Evolutionary conservation across 2,113 vertebrate genomes (phyloP).

Genomic region (Pandion haliaetus): DNA sequence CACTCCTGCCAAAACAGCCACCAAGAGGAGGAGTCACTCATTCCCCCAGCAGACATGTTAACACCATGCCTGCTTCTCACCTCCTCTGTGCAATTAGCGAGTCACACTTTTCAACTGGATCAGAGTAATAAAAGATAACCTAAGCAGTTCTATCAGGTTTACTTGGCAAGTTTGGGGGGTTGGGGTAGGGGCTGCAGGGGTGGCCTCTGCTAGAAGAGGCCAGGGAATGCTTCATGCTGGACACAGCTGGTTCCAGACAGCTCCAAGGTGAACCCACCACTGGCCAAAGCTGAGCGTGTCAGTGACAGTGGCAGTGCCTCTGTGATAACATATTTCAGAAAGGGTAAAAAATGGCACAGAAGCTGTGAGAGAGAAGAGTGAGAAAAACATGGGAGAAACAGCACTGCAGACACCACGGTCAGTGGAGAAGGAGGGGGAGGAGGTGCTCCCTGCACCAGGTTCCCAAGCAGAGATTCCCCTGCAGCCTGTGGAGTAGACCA

Average conservation of each 20-base stretch:
- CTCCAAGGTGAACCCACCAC: neutral
- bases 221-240: rapidly evolving
- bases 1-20: neutral
- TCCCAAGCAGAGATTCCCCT: neutral
- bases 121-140: neutral
- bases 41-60: neutral
- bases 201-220: neutral
- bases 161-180: neutral
- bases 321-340: neutral
- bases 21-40: neutral
- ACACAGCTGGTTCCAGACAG: neutral
- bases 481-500: neutral
- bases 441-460: rapidly evolving
- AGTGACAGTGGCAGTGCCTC: neutral
- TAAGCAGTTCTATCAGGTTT: neutral
- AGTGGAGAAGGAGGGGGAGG: neutral
- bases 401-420: neutral
- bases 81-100: neutral
- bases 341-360: neutral
- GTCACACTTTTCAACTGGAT: neutral
- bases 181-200: neutral
- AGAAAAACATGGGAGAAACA: neutral
- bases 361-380: neutral
- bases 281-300: neutral
- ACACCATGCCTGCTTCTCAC: neutral